phyloP scores from a whole-genome alignment of 2,113 vertebrate genomes.

The Sinosuthora webbiana region DNA sequence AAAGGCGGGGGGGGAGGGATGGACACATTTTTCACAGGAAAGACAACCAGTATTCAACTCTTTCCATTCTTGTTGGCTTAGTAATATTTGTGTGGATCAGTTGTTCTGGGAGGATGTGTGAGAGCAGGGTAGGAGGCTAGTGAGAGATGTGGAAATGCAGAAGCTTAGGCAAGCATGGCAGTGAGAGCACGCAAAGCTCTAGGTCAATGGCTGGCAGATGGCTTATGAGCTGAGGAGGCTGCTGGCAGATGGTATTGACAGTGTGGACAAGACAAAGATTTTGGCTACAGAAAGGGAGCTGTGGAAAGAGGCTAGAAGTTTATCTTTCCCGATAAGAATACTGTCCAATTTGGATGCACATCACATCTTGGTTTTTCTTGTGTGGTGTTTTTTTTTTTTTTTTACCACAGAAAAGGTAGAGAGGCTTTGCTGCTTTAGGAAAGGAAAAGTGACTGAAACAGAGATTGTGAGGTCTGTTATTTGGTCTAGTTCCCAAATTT shows the following conservation, averaged over 20 bases:
- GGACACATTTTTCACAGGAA: neutral
- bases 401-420: constrained; percentile 20
- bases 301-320: constrained; percentile 65
- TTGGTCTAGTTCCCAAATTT: constrained; percentile 46
- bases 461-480: constrained; percentile 34
- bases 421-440: neutral
- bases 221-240: constrained; percentile 67
- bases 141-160: constrained; percentile 41
- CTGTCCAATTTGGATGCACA: constrained; percentile 10
- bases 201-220: constrained; percentile 79
- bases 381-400: neutral
- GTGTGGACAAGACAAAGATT: constrained; percentile 75
- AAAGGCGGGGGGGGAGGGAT: too few species aligned
- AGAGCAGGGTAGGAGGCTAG: constrained; percentile 45
- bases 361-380: constrained; percentile 26
- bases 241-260: constrained; percentile 77
- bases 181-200: constrained; percentile 54
- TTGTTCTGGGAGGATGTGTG: constrained; percentile 51
- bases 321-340: constrained; percentile 37
- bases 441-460: constrained; percentile 18
- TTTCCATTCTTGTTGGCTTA: constrained; percentile 33
- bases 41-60: constrained; percentile 1
- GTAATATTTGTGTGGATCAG: constrained; percentile 22
- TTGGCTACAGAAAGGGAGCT: constrained; percentile 64
- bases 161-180: constrained; percentile 50